Percentiles rank a stretch among this genome's conserved stretches.
Conservation (phyloP, 2,888 invertebrate genomes). For the Cephus runcator region DNA sequence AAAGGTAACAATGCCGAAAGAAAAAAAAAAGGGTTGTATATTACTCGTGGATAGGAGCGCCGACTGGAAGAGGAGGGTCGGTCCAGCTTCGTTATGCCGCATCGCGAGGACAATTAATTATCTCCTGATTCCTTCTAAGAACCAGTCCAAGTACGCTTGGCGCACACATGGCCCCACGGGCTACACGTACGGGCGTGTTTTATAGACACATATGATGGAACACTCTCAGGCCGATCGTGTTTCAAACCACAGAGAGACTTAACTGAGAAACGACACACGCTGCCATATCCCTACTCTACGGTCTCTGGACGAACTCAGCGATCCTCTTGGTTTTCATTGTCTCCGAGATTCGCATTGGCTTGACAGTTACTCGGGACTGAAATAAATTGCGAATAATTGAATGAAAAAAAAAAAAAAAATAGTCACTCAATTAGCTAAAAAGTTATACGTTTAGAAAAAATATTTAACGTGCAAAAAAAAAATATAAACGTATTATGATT, state of each 20-base stretch:
- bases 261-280: constrained; percentile 54
- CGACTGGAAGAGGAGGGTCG: not conserved
- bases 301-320: constrained; percentile 10
- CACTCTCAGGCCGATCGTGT: constrained; percentile 66
- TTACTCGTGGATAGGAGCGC: not conserved
- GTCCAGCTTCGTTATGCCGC: constrained; percentile 54
- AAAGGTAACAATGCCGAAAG: not conserved
- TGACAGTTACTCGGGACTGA: not conserved
- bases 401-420: not conserved
- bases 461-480: too few relatives aligned
- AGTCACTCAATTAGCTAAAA: not conserved
- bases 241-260: constrained; percentile 63
- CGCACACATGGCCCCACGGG: constrained; percentile 24
- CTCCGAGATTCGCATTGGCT: constrained; percentile 14
- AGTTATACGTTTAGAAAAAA: not conserved
- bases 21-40: not conserved
- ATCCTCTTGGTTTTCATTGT: constrained; percentile 31
- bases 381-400: not conserved
- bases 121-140: constrained; percentile 62
- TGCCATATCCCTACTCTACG: constrained; percentile 30
- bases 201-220: constrained; percentile 64
- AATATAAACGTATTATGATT: not conserved
- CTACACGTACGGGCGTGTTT: constrained; percentile 41
- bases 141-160: constrained; percentile 57
- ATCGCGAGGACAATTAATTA: constrained; percentile 62